Evolutionary conservation across 1,140 invertebrate genomes (phyloP), one percentile per base, ranked within the genome.

Genomic region (Bombus sylvicola): DNA sequence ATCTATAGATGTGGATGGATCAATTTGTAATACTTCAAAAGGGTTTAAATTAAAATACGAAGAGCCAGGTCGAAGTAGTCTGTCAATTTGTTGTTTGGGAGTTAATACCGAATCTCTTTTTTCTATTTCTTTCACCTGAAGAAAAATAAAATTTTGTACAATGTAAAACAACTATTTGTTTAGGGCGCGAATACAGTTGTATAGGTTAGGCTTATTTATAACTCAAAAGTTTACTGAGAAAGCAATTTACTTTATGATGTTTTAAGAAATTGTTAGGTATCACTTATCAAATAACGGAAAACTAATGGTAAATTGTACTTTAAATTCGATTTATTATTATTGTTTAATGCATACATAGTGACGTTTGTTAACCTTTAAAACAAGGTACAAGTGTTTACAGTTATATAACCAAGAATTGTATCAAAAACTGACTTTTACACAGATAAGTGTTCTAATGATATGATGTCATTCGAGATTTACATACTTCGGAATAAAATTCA

Each of bases 21-120:
- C 99, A 88, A 99, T 97, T 96, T 99, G 98, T 62, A 99, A 95
- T 53, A 99, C 98, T 96, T 99, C 98, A 95, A 98, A 99, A 22
- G 98, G 98, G 96, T 99, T 99, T 87, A 99, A 96, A 96, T 99
- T 99, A 94, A 99, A 98, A 95, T 99, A 99, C 15, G 98, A 99
- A 2, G 98, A 98, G 34, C 99, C 99, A 80, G 98, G 98, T 89
- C 98, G 96, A 41, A 99, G 96, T 85, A 99, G 96, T 92, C 99
- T 96, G 68, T 99, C 98, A 91, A 99, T 99, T 96, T 99, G 99
- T 96, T 99, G 98, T 94, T 98, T 98, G 34, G 98, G 97, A 64
- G 98, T 99, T 88, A 99, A 96, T 80, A 98, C 97, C 2, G 98
- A 97, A 95, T 99, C 98, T 86, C 97, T 95, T 94, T 98, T 98